Base-by-base conservation (phyloP, 2,888 invertebrate genomes). In the Colletes collaris region DNA sequence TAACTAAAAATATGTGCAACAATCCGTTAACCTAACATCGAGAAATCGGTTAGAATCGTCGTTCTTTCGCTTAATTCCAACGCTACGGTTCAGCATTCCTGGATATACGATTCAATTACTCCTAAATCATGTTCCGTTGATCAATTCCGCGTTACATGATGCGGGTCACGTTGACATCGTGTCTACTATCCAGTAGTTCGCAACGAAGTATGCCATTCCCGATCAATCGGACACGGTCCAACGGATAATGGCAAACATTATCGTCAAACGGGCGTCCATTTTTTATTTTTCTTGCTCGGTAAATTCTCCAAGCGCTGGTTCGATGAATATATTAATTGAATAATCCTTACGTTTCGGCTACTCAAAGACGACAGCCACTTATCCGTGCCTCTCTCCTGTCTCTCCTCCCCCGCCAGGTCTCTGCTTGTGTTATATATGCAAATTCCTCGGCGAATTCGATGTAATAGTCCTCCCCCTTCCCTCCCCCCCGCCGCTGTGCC, bases 271-370 rank as follows among this genome's bases (percentile, higher is more conserved):
- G 5, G 40, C 27, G 27, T 27, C 27, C 27, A 40, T 6, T 40
- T 46, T 6, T 3, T 46, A 10, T 59, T 76, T 76, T 65, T 69
- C 55, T 8, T 4, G 10, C 4, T 8, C 16, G 50, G 55, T n/a
- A 66, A 70, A 53, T 71, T 59, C 52, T 50, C 35, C 16, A 10
- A 27, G 10, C 4, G 64, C 3, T 70, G 60, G 79, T 81, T 81
- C 85, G 86, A 90, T 87, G 88, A 90, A 89, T 89, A 87, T 81
- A 88, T 88, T 89, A 88, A 88, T 88, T 82, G 86, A 87, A 88
- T 88, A 85, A 88, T 86, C 85, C 81, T 72, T 73, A 80, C 81
- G 81, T 79, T 83, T 79, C 83, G 83, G 81, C 79, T 77, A 85
- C 86, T 90, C 84, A 83, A 86, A 87, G 85, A 88, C 84, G 85